phyloP scores from a whole-genome alignment of 2,113 vertebrate genomes.

The Ameiurus melas region DNA sequence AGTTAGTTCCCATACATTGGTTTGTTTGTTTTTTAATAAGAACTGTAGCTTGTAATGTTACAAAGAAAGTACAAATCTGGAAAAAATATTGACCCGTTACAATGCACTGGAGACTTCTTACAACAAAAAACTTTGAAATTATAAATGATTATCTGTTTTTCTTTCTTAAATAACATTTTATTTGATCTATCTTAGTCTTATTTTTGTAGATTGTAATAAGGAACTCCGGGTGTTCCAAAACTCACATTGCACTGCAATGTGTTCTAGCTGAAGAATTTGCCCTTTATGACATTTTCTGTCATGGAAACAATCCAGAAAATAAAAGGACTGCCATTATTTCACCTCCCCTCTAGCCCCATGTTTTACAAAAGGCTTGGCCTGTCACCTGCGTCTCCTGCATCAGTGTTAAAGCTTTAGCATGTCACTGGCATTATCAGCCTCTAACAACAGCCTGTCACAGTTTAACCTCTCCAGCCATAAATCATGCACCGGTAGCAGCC shows the following conservation, averaged over 20 bases:
- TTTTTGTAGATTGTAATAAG: not conserved
- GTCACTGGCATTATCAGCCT: constrained; percentile 14
- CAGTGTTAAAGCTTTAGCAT: constrained; percentile 15
- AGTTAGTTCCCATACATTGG: not conserved
- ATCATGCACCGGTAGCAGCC: not conserved
- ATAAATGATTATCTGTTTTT: not conserved
- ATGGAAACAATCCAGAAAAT: not conserved
- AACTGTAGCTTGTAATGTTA: not conserved
- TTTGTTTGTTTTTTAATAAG: not conserved
- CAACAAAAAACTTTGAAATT: not conserved
- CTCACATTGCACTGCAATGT: not conserved
- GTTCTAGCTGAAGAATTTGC: not conserved
- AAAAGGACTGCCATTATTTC: not conserved
- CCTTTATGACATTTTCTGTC: not conserved
- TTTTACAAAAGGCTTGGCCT: not conserved
- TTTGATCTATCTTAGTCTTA: not conserved
- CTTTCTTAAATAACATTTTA: not conserved
- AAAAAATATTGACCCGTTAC: not conserved
- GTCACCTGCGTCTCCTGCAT: not conserved
- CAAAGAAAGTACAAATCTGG: not conserved
- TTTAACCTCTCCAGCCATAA: not conserved
- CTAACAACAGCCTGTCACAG: constrained; percentile 15
- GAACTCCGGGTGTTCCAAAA: not conserved
- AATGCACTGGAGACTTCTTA: not conserved
- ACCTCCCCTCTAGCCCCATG: not conserved